Conservation (phyloP, 2,888 invertebrate genomes). For the Oscheius onirici region DNA sequence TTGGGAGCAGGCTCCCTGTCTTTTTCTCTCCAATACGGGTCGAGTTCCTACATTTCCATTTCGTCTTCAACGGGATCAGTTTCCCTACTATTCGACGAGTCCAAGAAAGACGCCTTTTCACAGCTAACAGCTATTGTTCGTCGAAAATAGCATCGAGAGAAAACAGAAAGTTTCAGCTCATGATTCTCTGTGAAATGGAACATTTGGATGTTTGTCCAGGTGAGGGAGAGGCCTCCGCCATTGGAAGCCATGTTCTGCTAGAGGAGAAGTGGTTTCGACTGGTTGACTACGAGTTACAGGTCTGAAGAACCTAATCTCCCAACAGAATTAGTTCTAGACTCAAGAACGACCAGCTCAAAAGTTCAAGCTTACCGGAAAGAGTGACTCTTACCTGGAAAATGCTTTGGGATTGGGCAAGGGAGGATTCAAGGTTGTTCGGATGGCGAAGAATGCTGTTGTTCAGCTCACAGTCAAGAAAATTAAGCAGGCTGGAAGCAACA, state of each 20-base stretch:
- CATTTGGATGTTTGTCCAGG: neutral
- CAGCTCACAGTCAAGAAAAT: conserved; percentile 1
- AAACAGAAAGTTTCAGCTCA: conserved; percentile 3
- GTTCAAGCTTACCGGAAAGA: neutral
- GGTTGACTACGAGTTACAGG: neutral
- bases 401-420: neutral
- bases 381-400: neutral
- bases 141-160: neutral
- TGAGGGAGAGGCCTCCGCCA: neutral
- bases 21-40: conserved; percentile 11
- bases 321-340: neutral
- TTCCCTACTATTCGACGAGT: conserved; percentile 9
- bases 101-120: neutral
- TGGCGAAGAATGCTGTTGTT: neutral
- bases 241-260: conserved; percentile 1
- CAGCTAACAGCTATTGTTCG: neutral
- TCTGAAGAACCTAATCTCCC: neutral
- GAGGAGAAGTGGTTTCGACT: neutral
- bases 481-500: neutral
- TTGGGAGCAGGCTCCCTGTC: neutral
- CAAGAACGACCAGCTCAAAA: neutral
- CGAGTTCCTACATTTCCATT: conserved; percentile 7
- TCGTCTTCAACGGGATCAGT: neutral
- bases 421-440: neutral
- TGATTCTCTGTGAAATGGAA: conserved; percentile 12